Evolutionary conservation across 2,113 vertebrate species (phyloP).

Genomic region (Orthonyx spaldingii): DNA sequence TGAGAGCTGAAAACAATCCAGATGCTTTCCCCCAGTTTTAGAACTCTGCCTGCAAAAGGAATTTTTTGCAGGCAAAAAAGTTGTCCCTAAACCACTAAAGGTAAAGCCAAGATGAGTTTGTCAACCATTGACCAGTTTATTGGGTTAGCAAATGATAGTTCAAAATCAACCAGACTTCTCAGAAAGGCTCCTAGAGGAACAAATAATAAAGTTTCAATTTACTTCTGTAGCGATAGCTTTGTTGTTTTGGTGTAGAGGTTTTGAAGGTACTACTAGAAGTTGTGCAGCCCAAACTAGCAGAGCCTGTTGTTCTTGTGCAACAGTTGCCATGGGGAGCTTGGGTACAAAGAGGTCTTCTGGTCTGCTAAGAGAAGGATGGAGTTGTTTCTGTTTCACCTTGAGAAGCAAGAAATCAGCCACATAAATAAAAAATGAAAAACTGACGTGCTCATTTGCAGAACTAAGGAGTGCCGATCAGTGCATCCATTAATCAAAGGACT

Average conservation of each 20-base stretch:
- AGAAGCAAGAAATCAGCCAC: neutral
- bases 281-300: neutral
- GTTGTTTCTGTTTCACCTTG: neutral
- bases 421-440: neutral
- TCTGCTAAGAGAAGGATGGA: neutral
- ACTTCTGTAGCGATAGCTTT: neutral
- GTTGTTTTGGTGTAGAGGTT: neutral
- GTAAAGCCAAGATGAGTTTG: neutral
- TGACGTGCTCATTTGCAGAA: neutral
- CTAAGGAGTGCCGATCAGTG: neutral
- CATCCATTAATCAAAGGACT: neutral
- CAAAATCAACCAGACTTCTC: neutral
- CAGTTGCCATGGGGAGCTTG: neutral
- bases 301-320: neutral
- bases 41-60: neutral
- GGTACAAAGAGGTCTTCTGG: neutral
- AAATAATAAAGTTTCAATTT: neutral
- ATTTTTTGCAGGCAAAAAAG: too few species aligned
- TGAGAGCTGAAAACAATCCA: neutral
- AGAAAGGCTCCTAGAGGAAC: neutral
- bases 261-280: neutral
- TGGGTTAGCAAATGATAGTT: neutral
- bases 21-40: neutral
- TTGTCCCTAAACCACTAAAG: neutral
- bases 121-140: neutral